Base-by-base conservation (phyloP, 1,140 invertebrate species). In the Heliconius himera region DNA sequence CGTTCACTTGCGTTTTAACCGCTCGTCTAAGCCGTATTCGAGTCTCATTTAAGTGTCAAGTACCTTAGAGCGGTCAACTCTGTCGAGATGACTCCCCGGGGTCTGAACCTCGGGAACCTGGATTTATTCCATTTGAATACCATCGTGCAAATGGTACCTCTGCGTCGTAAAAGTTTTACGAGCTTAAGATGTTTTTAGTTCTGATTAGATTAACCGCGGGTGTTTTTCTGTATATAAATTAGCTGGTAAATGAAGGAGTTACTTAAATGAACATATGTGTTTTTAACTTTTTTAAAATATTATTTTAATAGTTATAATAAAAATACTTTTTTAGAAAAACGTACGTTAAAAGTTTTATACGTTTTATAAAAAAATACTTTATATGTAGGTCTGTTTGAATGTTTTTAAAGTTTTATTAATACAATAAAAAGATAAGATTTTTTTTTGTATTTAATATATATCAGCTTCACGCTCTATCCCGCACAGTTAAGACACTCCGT, bases 61-160 rank as follows among this genome's bases (percentile, higher is more conserved):
- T 86, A 90, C 88, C 87, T 90, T 83, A 85, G 87, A 89, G 87
- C 89, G 92, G 93, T 93, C 93, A 93, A 92, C 91, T 91, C 89
- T 80, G 85, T 82, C 76, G 82, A 84, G 84, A 93, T 92, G 80
- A 88, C 87, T 90, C 93, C 90, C 93, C 38, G 75, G 91, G 89
- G 93, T 81, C 85, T 87, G 86, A 91, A 87, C 86, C 60, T 66
- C 89, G 84, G 84, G 87, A 89, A 88, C 88, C 89, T 87, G 89
- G 91, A 93, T 93, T 93, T 93, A 93, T 93, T 90, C 89, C 89
- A 88, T 89, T 89, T 89, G 90, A 92, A 91, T 90, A 87, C 86
- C 85, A 87, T 80, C 79, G 85, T 78, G 83, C 80, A 87, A 89
- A 93, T 82, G 87, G 88, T 88, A 92, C 88, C 90, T 88, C 83